Evolutionary conservation across 2,797 vertebrate genomes (phyloP).

Genomic region (Champsocephalus gunnari): DNA sequence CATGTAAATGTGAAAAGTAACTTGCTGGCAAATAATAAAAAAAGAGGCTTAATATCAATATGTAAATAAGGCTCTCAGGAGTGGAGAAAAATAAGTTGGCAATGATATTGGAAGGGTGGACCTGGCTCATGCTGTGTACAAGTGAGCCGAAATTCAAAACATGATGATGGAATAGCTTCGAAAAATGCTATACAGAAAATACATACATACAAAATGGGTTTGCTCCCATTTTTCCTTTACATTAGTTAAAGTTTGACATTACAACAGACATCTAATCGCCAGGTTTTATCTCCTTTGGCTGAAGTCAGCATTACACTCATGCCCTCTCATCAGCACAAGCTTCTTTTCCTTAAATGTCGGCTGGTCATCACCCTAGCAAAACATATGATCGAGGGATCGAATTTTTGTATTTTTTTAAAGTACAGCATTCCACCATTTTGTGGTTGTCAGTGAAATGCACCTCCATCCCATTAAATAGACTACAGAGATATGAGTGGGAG

Average conservation of each 20-base stretch:
- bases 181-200: conserved; percentile 8
- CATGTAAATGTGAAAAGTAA: conserved; percentile 67
- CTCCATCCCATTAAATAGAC: conserved; percentile 63
- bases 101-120: conserved; percentile 40
- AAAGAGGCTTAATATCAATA: conserved; percentile 61
- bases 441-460: conserved; percentile 58
- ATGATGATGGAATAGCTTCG: conserved; percentile 51
- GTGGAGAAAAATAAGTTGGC: conserved; percentile 53
- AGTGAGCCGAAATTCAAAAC: conserved; percentile 29
- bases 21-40: conserved; percentile 60
- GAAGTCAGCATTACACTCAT: conserved; percentile 18
- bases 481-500: conserved; percentile 54
- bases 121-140: conserved; percentile 23
- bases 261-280: conserved; percentile 35
- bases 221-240: conserved; percentile 38
- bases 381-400: conserved; percentile 8
- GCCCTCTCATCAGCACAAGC: conserved; percentile 25
- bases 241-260: conserved; percentile 39
- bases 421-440: conserved; percentile 48
- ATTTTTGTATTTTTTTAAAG: not conserved
- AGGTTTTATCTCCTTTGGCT: conserved; percentile 47
- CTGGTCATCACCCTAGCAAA: conserved; percentile 42
- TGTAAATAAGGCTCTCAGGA: conserved; percentile 46
- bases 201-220: conserved; percentile 20
- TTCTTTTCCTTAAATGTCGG: conserved; percentile 27